Evolutionary conservation across 1,140 invertebrate species (phyloP).

Genomic region (Halotydeus destructor): DNA sequence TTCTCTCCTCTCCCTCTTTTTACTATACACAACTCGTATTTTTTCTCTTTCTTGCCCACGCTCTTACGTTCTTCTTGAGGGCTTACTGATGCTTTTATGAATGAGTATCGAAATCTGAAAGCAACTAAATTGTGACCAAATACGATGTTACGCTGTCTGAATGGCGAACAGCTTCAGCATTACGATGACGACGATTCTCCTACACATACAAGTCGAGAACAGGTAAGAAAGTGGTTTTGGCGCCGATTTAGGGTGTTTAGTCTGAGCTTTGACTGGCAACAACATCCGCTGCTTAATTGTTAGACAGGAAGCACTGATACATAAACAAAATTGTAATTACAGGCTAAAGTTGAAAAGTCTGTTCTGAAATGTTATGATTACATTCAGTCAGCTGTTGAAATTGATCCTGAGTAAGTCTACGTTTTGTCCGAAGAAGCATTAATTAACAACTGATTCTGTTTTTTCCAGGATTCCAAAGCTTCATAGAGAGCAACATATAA

Average conservation of each 20-base stretch:
- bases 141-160: too few species aligned
- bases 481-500: slow-evolving; percentile 37
- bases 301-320: slow-evolving; percentile 3
- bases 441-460: slow-evolving; percentile 3
- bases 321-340: slow-evolving; percentile 21
- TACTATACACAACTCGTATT: too few species aligned
- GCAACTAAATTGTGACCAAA: too few species aligned
- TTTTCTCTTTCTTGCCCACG: too few species aligned
- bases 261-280: neutral
- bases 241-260: neutral
- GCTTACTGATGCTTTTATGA: too few species aligned
- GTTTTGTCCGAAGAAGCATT: slow-evolving; percentile 1
- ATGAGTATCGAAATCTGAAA: too few species aligned
- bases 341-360: slow-evolving; percentile 41
- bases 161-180: neutral
- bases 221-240: slow-evolving; percentile 17
- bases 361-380: slow-evolving; percentile 39
- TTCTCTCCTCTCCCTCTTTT: too few species aligned
- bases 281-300: neutral
- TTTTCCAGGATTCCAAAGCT: slow-evolving; percentile 33
- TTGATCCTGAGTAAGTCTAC: slow-evolving; percentile 25
- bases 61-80: too few species aligned
- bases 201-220: slow-evolving; percentile 24
- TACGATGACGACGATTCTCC: slow-evolving; percentile 21
- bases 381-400: slow-evolving; percentile 31